Base-by-base conservation (phyloP, 2,113 vertebrate genomes). In the Epinephelus moara region DNA sequence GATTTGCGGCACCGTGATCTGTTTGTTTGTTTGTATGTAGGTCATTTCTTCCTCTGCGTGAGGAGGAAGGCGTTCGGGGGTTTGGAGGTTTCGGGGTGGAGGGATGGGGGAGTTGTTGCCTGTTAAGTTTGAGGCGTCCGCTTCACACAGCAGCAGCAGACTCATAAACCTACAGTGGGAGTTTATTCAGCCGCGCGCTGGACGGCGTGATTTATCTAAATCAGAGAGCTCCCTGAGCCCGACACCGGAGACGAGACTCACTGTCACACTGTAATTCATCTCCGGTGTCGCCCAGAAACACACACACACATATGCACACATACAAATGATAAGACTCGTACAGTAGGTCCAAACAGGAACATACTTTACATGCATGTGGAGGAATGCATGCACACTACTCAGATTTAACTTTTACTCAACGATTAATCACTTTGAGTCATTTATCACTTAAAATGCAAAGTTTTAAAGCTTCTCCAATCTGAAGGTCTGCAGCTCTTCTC, bases 121-220 rank as follows among this genome's bases (percentile, higher is more conserved):
- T 59, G 82, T 90, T 86, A 82, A 83, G 78, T 89, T 84, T 81
- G 81, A 85, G 81, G 68, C 64, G 72, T 76, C 70, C 75, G 53
- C 75, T 82, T 79, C 77, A 82, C 57, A 9, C 8, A 47, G 75
- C 76, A 30, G 56, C 52, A 52, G 75, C 76, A 30, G 52, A 75
- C 81, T 76, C 81, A 57, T 67, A 86, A 87, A 88, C 84, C 88
- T 82, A 80, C 84, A 82, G 84, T 62, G 86, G 79, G 81, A 88
- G 81, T 85, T 91, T 83, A 81, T 71, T 86, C 40, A 78, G 87
- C 88, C 62, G 78, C 74, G 1, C 19, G 49, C 72, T 33, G 81
- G 87, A 82, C 60, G 30, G 25, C 17, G 90, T 80, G 86, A 94
- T 94, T 94, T 86, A 92, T 94, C 94, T 93, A 91, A 94, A 92